Evolutionary conservation across 2,888 invertebrate genomes (phyloP).

Genomic region (Malacosoma neustria): DNA sequence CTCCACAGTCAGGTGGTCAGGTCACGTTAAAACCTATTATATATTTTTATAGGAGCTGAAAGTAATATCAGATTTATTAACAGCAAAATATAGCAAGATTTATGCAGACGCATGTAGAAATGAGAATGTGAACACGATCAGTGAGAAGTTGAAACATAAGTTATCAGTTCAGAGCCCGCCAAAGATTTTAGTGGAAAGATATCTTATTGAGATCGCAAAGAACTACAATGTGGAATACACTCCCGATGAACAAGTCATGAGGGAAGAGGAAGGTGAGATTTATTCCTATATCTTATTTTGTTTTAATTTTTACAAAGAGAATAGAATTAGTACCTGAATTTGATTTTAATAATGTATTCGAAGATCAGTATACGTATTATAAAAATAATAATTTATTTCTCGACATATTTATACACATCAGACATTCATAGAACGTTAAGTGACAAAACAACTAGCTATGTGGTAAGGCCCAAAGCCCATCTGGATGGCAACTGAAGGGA

Average conservation of each 20-base stretch:
- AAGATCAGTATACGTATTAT: too few species aligned
- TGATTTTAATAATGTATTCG: too few species aligned
- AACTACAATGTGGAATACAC: conserved; percentile 96
- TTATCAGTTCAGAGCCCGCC: conserved; percentile 96
- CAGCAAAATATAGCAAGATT: conserved; percentile 94
- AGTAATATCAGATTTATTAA: conserved; percentile 90
- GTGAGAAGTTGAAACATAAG: conserved; percentile 94
- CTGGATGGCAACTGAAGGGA: too few species aligned
- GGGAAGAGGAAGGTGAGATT: conserved; percentile 77
- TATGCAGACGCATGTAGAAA: conserved; percentile 92
- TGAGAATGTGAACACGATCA: conserved; percentile 86
- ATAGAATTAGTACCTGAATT: too few species aligned
- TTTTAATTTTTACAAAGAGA: too few species aligned
- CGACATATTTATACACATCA: too few species aligned
- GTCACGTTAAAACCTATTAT: too few species aligned
- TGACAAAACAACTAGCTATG: too few species aligned
- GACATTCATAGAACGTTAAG: too few species aligned
- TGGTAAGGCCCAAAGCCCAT: too few species aligned
- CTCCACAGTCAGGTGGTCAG: too few species aligned
- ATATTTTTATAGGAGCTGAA: conserved; percentile 78
- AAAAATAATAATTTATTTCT: too few species aligned
- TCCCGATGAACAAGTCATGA: conserved; percentile 94
- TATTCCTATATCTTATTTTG: not conserved
- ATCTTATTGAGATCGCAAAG: conserved; percentile 95
- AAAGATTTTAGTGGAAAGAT: conserved; percentile 94